Conservation (phyloP, 2,888 invertebrate genomes). For the Scrobipalpa atriplicella region DNA sequence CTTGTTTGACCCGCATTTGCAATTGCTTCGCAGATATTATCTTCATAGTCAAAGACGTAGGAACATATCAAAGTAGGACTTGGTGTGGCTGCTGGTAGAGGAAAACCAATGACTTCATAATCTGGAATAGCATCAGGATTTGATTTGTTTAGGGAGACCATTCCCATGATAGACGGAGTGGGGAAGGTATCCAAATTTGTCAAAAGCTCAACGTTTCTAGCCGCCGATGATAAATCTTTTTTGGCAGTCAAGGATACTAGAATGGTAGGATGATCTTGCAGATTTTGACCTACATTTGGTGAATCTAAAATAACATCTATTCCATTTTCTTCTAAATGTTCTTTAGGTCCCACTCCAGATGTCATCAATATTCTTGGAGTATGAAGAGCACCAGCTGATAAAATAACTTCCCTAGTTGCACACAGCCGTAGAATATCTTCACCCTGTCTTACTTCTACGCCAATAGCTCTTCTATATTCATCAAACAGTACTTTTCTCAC, state of each 20-base stretch:
- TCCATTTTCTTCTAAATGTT: conserved; percentile 50
- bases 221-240: conserved; percentile 35
- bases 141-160: conserved; percentile 49
- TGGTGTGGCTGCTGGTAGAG: conserved; percentile 43
- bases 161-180: conserved; percentile 53
- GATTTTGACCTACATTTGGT: conserved; percentile 55
- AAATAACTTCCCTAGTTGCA: conserved; percentile 53
- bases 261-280: conserved; percentile 57
- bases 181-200: conserved; percentile 43
- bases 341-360: conserved; percentile 59
- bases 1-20: conserved; percentile 39
- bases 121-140: conserved; percentile 59
- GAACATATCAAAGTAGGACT: conserved; percentile 46
- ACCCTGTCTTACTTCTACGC: conserved; percentile 47
- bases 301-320: conserved; percentile 48
- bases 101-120: conserved; percentile 51
- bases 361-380: conserved; percentile 61
- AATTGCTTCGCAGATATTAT: conserved; percentile 46
- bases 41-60: conserved; percentile 44
- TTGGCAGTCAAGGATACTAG: conserved; percentile 46
- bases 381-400: conserved; percentile 61
- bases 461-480: conserved; percentile 44
- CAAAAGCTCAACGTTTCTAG: conserved; percentile 44
- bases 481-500: conserved; percentile 52
- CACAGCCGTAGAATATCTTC: conserved; percentile 38